Conservation (phyloP, 2,888 invertebrate genomes). For the Blera fallax region DNA sequence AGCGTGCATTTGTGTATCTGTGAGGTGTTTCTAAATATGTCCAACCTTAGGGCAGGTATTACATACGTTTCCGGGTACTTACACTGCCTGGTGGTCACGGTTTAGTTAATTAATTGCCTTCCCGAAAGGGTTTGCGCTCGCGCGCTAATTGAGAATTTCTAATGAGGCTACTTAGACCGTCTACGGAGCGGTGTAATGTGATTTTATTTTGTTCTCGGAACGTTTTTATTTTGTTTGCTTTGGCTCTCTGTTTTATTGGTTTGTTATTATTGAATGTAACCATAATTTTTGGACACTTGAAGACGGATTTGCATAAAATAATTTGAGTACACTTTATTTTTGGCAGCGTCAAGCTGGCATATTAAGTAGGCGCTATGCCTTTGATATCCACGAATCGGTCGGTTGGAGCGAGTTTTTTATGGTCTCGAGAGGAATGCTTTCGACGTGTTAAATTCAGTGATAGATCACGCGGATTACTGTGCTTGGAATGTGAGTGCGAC, state of each 20-base stretch:
- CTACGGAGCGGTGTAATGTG: slow-evolving; percentile 60
- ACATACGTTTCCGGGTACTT: slow-evolving; percentile 57
- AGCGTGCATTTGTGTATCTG: not conserved
- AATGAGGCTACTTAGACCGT: slow-evolving; percentile 66
- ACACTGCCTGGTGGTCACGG: slow-evolving; percentile 48
- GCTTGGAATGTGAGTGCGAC: slow-evolving; percentile 22
- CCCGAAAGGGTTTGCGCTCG: slow-evolving; percentile 39
- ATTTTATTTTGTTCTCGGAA: slow-evolving; percentile 47
- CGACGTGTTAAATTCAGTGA: slow-evolving; percentile 65
- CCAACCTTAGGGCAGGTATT: slow-evolving; percentile 28
- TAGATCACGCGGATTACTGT: slow-evolving; percentile 39
- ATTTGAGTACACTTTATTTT: slow-evolving; percentile 53
- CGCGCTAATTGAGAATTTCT: slow-evolving; percentile 63
- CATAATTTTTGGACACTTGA: slow-evolving; percentile 66
- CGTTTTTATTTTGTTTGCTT: slow-evolving; percentile 31
- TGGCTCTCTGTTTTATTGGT: slow-evolving; percentile 36
- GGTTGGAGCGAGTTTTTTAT: slow-evolving; percentile 35
- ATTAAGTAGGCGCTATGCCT: slow-evolving; percentile 65
- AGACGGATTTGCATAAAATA: slow-evolving; percentile 58
- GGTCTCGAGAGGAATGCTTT: slow-evolving; percentile 24
- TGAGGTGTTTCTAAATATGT: slow-evolving; percentile 41
- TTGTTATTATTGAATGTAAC: slow-evolving; percentile 55
- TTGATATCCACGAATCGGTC: slow-evolving; percentile 39
- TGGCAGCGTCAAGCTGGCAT: slow-evolving; percentile 50
- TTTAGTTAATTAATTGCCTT: slow-evolving; percentile 55